Evolutionary conservation across 2,113 vertebrate genomes (phyloP).

Genomic region (Nothocercus nigrocapillus): DNA sequence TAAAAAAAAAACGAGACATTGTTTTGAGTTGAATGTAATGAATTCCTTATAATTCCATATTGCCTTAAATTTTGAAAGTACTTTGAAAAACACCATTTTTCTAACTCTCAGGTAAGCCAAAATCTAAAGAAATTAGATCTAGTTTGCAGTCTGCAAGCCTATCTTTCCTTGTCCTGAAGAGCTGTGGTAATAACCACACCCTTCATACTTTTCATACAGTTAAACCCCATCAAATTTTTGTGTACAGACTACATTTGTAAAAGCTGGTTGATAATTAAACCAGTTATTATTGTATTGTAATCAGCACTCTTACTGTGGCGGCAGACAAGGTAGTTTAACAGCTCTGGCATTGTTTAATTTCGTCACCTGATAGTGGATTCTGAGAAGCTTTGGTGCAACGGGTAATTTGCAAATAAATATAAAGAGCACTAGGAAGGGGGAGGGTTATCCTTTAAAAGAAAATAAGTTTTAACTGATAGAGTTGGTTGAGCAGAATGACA

Average conservation of each 20-base stretch:
- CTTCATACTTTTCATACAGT: not conserved
- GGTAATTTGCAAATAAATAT: not conserved
- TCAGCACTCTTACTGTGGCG: not conserved
- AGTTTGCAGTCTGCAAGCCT: not conserved
- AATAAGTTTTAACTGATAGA: not conserved
- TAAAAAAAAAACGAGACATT: not conserved
- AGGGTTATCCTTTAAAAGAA: not conserved
- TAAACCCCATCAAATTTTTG: not conserved
- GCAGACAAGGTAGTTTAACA: not conserved
- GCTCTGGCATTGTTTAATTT: not conserved
- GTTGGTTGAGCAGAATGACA: not conserved
- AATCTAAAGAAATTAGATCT: not conserved
- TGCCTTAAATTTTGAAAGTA: not conserved
- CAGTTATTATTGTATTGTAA: not conserved
- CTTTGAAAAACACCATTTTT: not conserved
- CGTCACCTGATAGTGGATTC: not conserved
- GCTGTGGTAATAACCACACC: not conserved
- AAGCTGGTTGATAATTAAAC: constrained; percentile 21
- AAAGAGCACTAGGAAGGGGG: not conserved
- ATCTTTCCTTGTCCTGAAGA: not conserved
- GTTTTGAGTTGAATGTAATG: not conserved
- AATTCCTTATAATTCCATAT: not conserved
- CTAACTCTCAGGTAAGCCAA: not conserved
- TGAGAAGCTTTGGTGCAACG: not conserved
- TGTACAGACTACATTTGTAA: not conserved